These are phyloP conservation scores for Phytoseiulus persimilis DNA, from an alignment of 2,888 invertebrate species.

Conservation along the genomic window DNA sequence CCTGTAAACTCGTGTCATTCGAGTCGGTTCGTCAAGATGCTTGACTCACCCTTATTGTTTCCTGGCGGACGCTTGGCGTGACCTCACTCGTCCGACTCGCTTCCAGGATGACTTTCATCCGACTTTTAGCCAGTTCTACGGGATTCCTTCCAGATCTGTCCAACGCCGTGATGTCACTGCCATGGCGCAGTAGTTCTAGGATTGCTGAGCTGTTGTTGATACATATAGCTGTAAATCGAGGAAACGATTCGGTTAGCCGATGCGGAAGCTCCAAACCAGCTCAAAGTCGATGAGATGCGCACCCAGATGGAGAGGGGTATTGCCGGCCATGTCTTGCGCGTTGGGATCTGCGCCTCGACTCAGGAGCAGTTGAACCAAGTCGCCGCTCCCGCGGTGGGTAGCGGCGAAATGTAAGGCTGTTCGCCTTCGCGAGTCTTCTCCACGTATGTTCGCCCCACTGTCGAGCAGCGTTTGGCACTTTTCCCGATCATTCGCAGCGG, in stretches of 20 bases:
- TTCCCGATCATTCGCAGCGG: background rate
- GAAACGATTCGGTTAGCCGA: background rate
- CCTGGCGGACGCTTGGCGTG: background rate
- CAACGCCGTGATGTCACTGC: background rate
- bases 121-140: background rate
- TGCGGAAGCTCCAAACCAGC: background rate
- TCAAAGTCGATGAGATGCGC: too few relatives aligned
- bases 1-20: too few relatives aligned
- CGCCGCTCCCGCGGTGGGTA: background rate
- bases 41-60: background rate
- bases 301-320: conserved; percentile 11
- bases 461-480: background rate
- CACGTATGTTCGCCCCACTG: background rate
- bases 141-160: conserved; percentile 10
- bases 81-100: background rate
- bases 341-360: conserved; percentile 15
- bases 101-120: background rate
- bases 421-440: background rate
- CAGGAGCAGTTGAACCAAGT: conserved; percentile 6
- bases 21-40: too few relatives aligned
- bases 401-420: conserved; percentile 24
- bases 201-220: background rate
- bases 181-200: background rate
- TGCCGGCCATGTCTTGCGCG: conserved; percentile 19
- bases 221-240: background rate